Base-by-base conservation (phyloP, 2,888 invertebrate species). In the Phyllotreta striolata region DNA sequence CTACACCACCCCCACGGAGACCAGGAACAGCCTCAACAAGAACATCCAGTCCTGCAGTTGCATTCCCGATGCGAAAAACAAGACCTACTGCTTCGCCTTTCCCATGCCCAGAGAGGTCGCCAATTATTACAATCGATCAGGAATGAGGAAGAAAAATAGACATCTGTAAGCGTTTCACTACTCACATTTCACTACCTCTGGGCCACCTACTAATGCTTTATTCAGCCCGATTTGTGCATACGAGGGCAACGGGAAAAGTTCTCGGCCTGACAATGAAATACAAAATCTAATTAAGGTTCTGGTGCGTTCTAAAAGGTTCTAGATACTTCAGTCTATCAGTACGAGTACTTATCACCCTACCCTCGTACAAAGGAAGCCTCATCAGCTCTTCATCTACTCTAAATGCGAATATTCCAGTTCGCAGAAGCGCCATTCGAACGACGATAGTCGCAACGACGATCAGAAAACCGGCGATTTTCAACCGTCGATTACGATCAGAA, bases 91-190 rank as follows among this genome's bases (percentile, higher is more conserved):
- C 52, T 72, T 72, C 47, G 40, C 67, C 6, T 72, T 68, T 60
- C 73, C 75, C 1, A 69, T 76, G n/a, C 79, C 79, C 4, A 70
- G 79, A 61, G 79, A 79, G 64, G 76, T 76, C 10, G 76, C 74
- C 14, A 79, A 78, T 67, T 80, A 79, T 63, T 79, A 78, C 62
- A 80, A 74, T 66, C 73, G 80, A 67, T 71, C 73, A 62, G 77
- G 70, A 13, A 72, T 67, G 69, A 70, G 66, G 38, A 61, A 59
- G 14, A 55, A 51, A 37, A 38, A 34, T 6, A 39, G 44, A 35
- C 70, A 64, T 55, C 67, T 63, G 72, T 73, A 69, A 62, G 64
- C 59, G n/a, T n/a, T 13, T 14, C n/a, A n/a, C n/a, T n/a, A n/a
- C n/a, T n/a, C n/a, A n/a, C n/a, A n/a, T n/a, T n/a, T n/a, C n/a